These are phyloP conservation scores for Crotalus helleri DNA, from an alignment of 2,113 vertebrate genomes.

Conservation along the genomic window DNA sequence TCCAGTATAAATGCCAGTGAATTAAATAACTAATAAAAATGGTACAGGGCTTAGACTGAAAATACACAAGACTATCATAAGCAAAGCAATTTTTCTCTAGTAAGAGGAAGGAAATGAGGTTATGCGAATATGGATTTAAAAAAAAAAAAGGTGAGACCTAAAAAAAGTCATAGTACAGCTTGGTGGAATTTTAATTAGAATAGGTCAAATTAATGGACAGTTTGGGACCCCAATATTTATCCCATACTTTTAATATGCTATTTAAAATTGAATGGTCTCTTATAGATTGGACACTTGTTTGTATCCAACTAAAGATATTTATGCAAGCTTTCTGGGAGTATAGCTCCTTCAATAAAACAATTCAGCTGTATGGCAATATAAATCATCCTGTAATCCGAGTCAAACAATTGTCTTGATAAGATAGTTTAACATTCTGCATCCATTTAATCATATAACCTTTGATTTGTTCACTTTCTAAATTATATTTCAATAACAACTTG, in stretches of 20 bases:
- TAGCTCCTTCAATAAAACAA: neutral
- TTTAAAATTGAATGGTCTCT: neutral
- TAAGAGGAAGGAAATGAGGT: neutral
- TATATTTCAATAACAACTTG: neutral
- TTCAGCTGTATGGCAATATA: neutral
- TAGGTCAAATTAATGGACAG: neutral
- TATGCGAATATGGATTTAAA: neutral
- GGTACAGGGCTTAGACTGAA: neutral
- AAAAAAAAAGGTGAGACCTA: neutral
- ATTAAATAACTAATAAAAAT: neutral
- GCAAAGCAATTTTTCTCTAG: neutral
- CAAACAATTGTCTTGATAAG: neutral
- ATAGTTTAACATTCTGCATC: neutral
- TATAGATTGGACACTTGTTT: neutral
- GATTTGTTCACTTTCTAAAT: neutral
- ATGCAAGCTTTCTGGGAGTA: neutral
- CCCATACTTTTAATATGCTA: neutral
- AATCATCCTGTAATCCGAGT: neutral
- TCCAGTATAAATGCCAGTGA: neutral
- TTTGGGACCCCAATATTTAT: neutral
- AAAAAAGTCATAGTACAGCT: neutral
- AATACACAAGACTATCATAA: neutral
- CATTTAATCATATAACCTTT: neutral
- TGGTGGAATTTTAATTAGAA: neutral
- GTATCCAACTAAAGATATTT: neutral